Percentiles rank a stretch among this genome's conserved stretches.
phyloP scores from a whole-genome alignment of 2,888 invertebrate species.

The Oxyteleia sp. region DNA sequence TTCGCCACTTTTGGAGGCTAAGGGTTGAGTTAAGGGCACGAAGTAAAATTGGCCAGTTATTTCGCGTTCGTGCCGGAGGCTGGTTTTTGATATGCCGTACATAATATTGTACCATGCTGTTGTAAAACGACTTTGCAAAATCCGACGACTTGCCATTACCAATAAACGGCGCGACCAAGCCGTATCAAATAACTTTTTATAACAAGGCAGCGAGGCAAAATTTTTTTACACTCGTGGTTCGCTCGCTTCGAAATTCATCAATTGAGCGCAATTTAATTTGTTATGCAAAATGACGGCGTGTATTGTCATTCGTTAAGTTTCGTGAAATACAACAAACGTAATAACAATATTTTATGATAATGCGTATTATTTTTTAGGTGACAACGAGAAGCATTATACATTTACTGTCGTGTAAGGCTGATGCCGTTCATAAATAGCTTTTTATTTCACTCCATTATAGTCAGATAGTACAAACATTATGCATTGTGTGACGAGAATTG shows the following conservation, averaged over 20 bases:
- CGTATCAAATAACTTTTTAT: constrained; percentile 27
- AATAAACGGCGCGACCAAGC: constrained; percentile 27
- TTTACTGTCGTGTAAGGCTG: constrained; percentile 32
- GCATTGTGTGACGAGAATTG: not conserved
- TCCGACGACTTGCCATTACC: constrained; percentile 24
- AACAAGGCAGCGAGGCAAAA: constrained; percentile 2
- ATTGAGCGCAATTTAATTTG: constrained; percentile 21
- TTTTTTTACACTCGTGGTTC: constrained; percentile 20
- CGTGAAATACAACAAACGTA: constrained; percentile 25
- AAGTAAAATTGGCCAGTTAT: constrained; percentile 78
- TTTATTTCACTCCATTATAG: constrained; percentile 3
- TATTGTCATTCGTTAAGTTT: constrained; percentile 7
- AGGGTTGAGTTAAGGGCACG: constrained; percentile 59
- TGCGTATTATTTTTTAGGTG: constrained; percentile 23
- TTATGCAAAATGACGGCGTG: not conserved
- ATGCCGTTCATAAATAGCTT: constrained; percentile 32
- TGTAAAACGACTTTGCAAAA: constrained; percentile 47
- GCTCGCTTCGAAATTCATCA: constrained; percentile 4
- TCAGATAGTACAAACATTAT: constrained; percentile 1
- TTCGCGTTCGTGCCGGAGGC: constrained; percentile 66
- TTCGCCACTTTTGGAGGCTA: constrained; percentile 56
- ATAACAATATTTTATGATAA: constrained; percentile 32
- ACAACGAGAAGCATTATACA: constrained; percentile 28
- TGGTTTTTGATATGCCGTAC: constrained; percentile 45
- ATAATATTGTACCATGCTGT: constrained; percentile 28